These are phyloP conservation scores for Pseudopodoces humilis DNA, from an alignment of 2,113 vertebrate genomes.

Conservation along the genomic window DNA sequence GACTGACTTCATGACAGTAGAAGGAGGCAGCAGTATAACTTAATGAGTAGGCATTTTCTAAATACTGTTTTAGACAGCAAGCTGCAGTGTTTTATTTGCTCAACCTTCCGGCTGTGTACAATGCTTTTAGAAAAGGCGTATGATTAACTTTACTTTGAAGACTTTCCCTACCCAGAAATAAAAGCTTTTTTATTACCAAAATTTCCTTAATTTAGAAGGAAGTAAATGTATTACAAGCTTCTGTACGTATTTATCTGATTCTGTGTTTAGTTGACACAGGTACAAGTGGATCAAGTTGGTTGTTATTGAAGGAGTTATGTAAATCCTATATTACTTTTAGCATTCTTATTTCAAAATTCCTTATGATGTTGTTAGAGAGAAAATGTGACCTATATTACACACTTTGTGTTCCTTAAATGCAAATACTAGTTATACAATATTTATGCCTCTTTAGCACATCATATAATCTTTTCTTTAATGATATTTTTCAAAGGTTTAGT, in stretches of 20 bases:
- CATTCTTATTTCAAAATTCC: background rate
- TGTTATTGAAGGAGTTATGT: background rate
- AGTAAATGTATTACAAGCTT: background rate
- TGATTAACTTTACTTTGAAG: background rate
- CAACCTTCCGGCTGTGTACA: background rate
- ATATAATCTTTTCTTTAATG: background rate
- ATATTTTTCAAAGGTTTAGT: constrained; percentile 4
- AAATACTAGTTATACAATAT: background rate
- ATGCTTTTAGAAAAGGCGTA: background rate
- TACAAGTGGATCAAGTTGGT: background rate
- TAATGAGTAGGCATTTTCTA: background rate
- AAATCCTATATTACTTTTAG: background rate
- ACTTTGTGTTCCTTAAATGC: background rate
- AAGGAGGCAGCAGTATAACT: background rate
- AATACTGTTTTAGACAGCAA: background rate
- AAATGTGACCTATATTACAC: background rate
- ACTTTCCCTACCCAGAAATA: background rate
- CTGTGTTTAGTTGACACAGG: background rate
- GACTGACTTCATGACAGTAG: background rate
- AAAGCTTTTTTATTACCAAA: background rate
- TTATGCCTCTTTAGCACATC: background rate
- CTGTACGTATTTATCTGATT: background rate
- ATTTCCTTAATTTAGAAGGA: background rate
- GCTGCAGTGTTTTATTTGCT: background rate
- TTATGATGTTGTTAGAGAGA: background rate